Evolutionary conservation across 2,888 invertebrate species (phyloP), one percentile per base, ranked within the genome.

Genomic region (Drosophila affinis): DNA sequence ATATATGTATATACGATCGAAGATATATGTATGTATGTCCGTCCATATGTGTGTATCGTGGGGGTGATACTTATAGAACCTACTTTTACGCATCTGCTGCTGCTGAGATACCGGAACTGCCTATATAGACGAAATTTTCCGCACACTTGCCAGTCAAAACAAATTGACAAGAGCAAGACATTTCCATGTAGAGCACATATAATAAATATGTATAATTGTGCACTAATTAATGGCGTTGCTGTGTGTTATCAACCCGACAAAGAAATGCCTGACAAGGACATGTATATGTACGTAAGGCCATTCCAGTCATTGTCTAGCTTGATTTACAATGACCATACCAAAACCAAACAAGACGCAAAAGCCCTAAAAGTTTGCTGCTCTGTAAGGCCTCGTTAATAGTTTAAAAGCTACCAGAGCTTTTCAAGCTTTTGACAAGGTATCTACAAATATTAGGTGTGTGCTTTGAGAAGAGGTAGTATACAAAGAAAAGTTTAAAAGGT

Each of bases 81-180:
- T 48, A 63, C 39, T 64, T 72, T 68, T 76, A 71, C 81, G 81
- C 73, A 78, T 79, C 69, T 49, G 59, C 54, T 65, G 29, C 32
- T 21, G 47, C 54, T 39, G 14, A 4, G 39, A 60, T 56, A 77
- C 63, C 79, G 79, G 77, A 77, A 77, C 76, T 70, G 58, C 48
- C 64, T 53, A 48, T 51, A 59, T 27, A 29, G 32, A 54, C 39
- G 29, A 75, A 49, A 75, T 61, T 75, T 75, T 75, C 76, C 76
- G 71, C 71, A 76, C 76, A 75, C 76, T 76, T 78, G 71, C 46
- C 62, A 58, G 54, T 48, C 39, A 72, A 47, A 56, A 56, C 39
- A 60, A 46, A 47, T 34, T 61, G 39, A 14, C 39, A 39, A 39
- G 39, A 39, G 14, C 39, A 32, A 32, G 32, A 10, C 32, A 32